A percentile compares a stretch with the other conserved stretches of the same genome.
Evolutionary conservation across 1,140 invertebrate species (phyloP).

Genomic region (Drosophila busckii): DNA sequence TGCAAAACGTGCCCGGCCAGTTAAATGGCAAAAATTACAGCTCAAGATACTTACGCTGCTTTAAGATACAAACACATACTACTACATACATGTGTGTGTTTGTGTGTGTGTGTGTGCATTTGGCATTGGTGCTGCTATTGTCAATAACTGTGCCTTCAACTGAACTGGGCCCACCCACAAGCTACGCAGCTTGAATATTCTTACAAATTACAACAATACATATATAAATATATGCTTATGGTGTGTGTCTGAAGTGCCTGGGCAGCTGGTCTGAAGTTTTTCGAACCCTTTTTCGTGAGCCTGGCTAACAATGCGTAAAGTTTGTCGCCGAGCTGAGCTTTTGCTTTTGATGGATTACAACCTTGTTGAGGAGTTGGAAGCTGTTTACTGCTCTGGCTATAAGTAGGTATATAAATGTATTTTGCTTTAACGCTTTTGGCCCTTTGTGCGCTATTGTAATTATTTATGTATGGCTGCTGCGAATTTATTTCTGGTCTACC

Average conservation of each 20-base stretch:
- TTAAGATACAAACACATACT: background rate
- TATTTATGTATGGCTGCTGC: constrained; percentile 45
- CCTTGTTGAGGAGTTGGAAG: constrained; percentile 27
- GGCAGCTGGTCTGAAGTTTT: constrained; percentile 20
- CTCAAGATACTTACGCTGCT: constrained; percentile 15
- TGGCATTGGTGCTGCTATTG: constrained; percentile 39
- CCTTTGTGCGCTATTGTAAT: constrained; percentile 42
- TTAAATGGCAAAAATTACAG: constrained; percentile 71
- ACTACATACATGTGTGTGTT: background rate
- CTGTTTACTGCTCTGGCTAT: constrained; percentile 1
- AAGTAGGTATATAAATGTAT: constrained; percentile 17
- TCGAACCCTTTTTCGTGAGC: constrained; percentile 34
- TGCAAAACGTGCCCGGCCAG: constrained; percentile 73
- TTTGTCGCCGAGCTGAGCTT: too few species aligned
- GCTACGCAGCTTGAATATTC: constrained; percentile 30
- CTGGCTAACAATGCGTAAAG: constrained; percentile 71
- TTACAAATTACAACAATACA: background rate
- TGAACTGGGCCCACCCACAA: constrained; percentile 59
- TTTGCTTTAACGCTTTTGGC: constrained; percentile 61
- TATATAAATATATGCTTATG: constrained; percentile 3
- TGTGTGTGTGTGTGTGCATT: background rate
- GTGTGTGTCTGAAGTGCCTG: constrained; percentile 3
- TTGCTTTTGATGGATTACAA: constrained; percentile 71
- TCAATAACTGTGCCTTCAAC: constrained; percentile 58
- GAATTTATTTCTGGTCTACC: constrained; percentile 67